Conservation (phyloP, 2,888 invertebrate species). For the Ephialtes manifestator region DNA sequence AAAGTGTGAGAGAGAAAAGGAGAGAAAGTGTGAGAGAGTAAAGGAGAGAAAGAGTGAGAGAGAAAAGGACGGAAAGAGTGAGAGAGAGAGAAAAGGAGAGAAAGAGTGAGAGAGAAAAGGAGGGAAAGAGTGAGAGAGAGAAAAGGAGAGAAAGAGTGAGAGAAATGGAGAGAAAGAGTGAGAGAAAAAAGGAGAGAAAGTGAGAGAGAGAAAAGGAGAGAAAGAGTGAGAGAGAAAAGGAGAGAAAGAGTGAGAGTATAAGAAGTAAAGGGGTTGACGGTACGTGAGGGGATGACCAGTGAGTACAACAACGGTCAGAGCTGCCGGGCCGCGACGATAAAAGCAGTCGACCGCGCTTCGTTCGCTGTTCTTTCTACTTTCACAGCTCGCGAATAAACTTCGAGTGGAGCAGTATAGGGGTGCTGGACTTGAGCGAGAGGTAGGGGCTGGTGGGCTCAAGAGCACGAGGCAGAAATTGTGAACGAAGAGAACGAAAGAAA, state of each 20-base stretch:
- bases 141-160: too few species aligned
- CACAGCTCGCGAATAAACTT: constrained; percentile 63
- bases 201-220: not conserved
- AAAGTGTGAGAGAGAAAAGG: not conserved
- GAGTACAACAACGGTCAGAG: constrained; percentile 26
- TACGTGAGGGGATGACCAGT: constrained; percentile 25
- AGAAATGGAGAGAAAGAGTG: not conserved
- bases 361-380: constrained; percentile 55
- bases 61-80: too few species aligned
- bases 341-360: constrained; percentile 35
- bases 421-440: not conserved
- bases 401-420: constrained; percentile 41
- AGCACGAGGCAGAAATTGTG: constrained; percentile 31
- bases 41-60: not conserved
- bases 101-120: not conserved
- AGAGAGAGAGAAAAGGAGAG: not conserved
- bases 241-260: constrained; percentile 1
- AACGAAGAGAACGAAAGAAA: constrained; percentile 51
- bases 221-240: not conserved
- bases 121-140: not conserved
- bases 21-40: too few species aligned
- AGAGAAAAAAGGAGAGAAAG: not conserved
- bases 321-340: constrained; percentile 45
- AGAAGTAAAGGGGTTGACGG: constrained; percentile 24
- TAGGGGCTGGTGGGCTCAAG: not conserved